These are phyloP conservation scores for Pandemis heparana DNA, from an alignment of 2,888 invertebrate genomes.

Conservation along the genomic window DNA sequence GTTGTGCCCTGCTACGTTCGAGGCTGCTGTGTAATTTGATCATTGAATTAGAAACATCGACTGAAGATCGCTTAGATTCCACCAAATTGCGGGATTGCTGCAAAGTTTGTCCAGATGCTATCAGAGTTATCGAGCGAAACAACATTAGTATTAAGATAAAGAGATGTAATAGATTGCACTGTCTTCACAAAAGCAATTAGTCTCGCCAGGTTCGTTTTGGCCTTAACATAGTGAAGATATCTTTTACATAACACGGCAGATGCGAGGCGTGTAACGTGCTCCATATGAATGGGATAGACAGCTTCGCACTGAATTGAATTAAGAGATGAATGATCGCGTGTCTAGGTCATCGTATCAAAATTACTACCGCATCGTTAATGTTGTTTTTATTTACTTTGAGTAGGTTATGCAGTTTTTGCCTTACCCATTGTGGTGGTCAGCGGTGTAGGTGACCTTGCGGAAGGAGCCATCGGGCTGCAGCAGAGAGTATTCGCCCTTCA, in stretches of 20 bases:
- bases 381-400: background rate
- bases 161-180: constrained; percentile 46
- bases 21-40: constrained; percentile 26
- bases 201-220: constrained; percentile 64
- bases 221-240: constrained; percentile 61
- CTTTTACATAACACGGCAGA: constrained; percentile 58
- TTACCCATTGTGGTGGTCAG: constrained; percentile 85
- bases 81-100: constrained; percentile 52
- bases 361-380: constrained; percentile 37
- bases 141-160: constrained; percentile 61
- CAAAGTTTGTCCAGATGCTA: constrained; percentile 61
- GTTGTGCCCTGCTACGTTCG: constrained; percentile 19
- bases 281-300: constrained; percentile 63
- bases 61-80: constrained; percentile 43
- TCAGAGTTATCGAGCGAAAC: constrained; percentile 76
- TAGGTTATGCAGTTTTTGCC: constrained; percentile 27
- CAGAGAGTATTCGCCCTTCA: constrained; percentile 83
- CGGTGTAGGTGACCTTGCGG: constrained; percentile 84
- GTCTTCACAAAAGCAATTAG: constrained; percentile 62
- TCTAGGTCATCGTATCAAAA: constrained; percentile 46
- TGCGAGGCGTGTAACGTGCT: constrained; percentile 51
- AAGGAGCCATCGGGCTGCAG: constrained; percentile 85
- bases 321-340: constrained; percentile 44
- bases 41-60: constrained; percentile 19
- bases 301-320: constrained; percentile 49